These are phyloP conservation scores for Heteromyza rotundicornis DNA, from an alignment of 2,888 invertebrate species.

Conservation along the genomic window DNA sequence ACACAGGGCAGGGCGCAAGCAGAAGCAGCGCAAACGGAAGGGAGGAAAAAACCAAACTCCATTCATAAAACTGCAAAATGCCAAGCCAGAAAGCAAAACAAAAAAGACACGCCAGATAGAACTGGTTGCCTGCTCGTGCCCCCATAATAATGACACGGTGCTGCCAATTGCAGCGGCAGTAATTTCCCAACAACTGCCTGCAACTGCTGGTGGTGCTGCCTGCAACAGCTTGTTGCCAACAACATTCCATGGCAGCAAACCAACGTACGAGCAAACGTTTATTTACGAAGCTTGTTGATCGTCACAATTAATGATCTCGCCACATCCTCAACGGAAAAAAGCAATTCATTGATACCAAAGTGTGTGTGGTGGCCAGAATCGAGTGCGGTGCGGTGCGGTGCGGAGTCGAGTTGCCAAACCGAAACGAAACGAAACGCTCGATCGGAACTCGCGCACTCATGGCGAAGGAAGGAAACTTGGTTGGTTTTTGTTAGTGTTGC, in stretches of 20 bases:
- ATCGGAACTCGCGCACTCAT: constrained; percentile 15
- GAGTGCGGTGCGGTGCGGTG: constrained; percentile 1
- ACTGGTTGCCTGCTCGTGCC: constrained; percentile 9
- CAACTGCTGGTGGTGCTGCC: neutral
- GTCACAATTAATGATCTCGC: constrained; percentile 56
- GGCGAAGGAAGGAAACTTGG: constrained; percentile 22
- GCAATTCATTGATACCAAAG: constrained; percentile 40
- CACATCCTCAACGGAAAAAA: constrained; percentile 49
- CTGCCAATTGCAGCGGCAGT: constrained; percentile 21
- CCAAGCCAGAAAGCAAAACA: constrained; percentile 41
- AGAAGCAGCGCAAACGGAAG: constrained; percentile 18
- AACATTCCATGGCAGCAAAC: neutral
- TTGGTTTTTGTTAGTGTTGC: constrained; percentile 31
- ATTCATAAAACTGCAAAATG: constrained; percentile 49
- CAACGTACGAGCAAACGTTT: constrained; percentile 21
- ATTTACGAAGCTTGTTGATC: constrained; percentile 51
- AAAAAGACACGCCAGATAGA: constrained; percentile 27
- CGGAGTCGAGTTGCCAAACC: neutral
- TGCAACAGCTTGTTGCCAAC: too few relatives aligned
- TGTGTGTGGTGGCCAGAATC: neutral
- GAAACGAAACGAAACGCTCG: neutral
- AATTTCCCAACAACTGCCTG: constrained; percentile 1
- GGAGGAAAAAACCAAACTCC: constrained; percentile 36
- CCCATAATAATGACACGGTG: constrained; percentile 8
- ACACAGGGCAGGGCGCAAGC: too few relatives aligned